Base-by-base conservation (phyloP, 1,140 invertebrate species). In the Drosophila arawakana region DNA sequence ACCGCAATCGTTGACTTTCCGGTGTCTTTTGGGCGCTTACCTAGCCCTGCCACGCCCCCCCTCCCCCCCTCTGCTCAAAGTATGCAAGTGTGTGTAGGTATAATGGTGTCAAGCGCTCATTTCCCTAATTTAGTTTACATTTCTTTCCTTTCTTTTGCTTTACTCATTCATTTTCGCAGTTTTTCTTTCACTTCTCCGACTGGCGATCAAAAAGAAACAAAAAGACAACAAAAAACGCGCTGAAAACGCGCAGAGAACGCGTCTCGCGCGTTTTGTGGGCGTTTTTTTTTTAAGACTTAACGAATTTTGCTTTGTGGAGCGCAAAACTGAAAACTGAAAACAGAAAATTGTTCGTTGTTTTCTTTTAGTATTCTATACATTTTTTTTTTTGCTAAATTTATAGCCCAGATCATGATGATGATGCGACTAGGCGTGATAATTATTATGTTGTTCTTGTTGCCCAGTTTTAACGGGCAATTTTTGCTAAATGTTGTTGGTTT, bases 81-180 rank as follows among this genome's bases (percentile, higher is more conserved):
- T n/a, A n/a, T n/a, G n/a, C n/a, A n/a, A n/a, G n/a, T 18, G 25
- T 25, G 25, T 5, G 10, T 30, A 18, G 10, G 30, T 44, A 37
- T 43, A 86, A 72, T 63, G 84, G 83, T 88, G 83, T 88, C 83
- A 88, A 88, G 83, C 84, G 80, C 83, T 89, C 80, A 88, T 88
- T 88, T 88, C 83, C 83, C 83, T 88, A 88, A 88, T 88, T 88
- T 55, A 83, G 83, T 83, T 66, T 67, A 76, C 62, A 71, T 81
- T 80, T 62, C 11, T 58, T 67, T 43, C 41, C 4, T 41, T 59
- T 77, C 61, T 3, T 37, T 54, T 54, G 30, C 50, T 34, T 8
- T 11, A 34, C 35, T 37, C 34, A n/a, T 47, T 55, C 73, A 35
- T 58, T 68, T 69, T 73, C 25, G 58, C 25, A 15, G 18, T 54